Percentiles rank a stretch among this genome's conserved stretches.
Evolutionary conservation across 2,888 invertebrate species (phyloP).

Genomic region (Tanaodytes sp.): DNA sequence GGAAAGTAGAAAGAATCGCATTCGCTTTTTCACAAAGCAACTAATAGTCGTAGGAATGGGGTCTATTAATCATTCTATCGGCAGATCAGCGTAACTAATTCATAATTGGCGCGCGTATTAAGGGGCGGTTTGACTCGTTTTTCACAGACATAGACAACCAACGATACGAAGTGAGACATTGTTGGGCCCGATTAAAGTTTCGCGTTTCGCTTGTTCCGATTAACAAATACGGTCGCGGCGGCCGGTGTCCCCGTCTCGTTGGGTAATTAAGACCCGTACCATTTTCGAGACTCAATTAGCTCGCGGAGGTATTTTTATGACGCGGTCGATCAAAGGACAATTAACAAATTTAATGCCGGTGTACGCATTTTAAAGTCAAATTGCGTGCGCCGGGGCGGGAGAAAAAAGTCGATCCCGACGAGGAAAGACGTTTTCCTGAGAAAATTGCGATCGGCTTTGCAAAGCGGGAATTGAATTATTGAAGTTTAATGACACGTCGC

Average conservation of each 20-base stretch:
- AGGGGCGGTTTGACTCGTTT: conserved; percentile 55
- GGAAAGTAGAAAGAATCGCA: conserved; percentile 10
- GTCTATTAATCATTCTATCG: conserved; percentile 61
- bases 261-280: conserved; percentile 48
- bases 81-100: conserved; percentile 65
- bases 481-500: conserved; percentile 12
- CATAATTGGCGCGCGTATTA: conserved; percentile 68
- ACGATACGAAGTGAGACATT: conserved; percentile 50
- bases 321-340: conserved; percentile 43
- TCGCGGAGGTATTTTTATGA: conserved; percentile 43
- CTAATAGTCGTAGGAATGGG: background rate
- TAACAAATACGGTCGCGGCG: conserved; percentile 47
- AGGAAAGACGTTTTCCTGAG: conserved; percentile 20
- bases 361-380: conserved; percentile 26
- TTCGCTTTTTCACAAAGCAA: background rate
- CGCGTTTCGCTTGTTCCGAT: conserved; percentile 39
- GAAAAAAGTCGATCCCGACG: conserved; percentile 4
- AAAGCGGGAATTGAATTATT: conserved; percentile 13
- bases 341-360: conserved; percentile 35
- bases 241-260: conserved; percentile 24
- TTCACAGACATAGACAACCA: conserved; percentile 49
- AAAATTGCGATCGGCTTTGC: conserved; percentile 7
- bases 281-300: conserved; percentile 49
- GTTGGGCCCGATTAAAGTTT: conserved; percentile 29
- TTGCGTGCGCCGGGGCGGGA: background rate